Base-by-base conservation (phyloP, 1,140 invertebrate species). In the Ceratina australensis region DNA sequence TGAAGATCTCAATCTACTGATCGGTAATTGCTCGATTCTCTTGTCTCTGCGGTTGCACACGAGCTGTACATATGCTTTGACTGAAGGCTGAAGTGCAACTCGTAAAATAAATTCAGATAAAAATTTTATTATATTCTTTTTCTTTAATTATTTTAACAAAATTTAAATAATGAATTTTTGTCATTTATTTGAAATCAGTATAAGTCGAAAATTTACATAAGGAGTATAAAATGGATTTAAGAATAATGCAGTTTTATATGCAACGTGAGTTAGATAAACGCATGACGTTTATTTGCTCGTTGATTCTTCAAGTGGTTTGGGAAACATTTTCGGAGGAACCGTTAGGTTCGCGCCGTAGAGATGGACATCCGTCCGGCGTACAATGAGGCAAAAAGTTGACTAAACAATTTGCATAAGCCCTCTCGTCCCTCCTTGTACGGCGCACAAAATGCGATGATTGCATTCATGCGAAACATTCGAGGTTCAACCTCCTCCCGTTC, bases 341-440 rank as follows among this genome's bases (percentile, higher is more conserved):
- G 76, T 78, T 78, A 78, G 2, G 33, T 5, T 20, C 4, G 8
- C 18, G 18, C 26, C 67, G 50, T 47, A 61, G 59, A 56, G 49
- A 72, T 78, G 76, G 76, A 78, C 76, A 72, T 78, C 60, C 69
- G 68, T 78, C 76, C 76, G 76, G 68, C n/a, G 52, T 56, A 63
- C 68, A 57, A 63, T 56, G 28, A 57, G 33, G 13, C 60, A 24
- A 57, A 65, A 72, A 64, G 1, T 72, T 72, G 52, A n/a, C 33
- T n/a, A 64, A 56, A 72, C 42, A 24, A 78, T 78, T 78, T 78
- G 16, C 76, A 72, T 78, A 57, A 64, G 2, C 33, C 28, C 33
- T 33, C 15, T 50, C 76, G 28, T n/a, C n/a, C n/a, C n/a, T n/a
- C 42, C 13, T 57, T 42, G 33, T 42, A 56, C 15, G 68, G 59